Evolutionary conservation across 2,797 vertebrate genomes (phyloP).

Genomic region (Danionella dracula): DNA sequence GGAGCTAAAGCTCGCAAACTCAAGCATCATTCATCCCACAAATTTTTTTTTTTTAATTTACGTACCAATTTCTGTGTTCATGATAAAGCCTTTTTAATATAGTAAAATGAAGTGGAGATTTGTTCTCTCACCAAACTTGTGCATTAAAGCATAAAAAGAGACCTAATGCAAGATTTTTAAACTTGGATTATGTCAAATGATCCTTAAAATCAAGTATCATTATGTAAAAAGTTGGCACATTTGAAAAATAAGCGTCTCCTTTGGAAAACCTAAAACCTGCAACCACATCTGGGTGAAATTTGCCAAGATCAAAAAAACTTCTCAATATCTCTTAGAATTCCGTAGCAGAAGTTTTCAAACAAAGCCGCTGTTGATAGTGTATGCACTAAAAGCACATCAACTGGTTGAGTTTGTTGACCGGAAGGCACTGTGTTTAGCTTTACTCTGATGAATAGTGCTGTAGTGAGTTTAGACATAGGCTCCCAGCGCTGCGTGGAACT

Average conservation of each 20-base stretch:
- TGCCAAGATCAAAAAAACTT: background rate
- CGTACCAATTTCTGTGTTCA: background rate
- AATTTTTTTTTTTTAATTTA: background rate
- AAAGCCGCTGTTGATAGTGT: background rate
- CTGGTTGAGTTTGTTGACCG: constrained; percentile 48
- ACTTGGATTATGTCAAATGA: too few species aligned
- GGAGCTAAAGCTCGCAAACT: background rate
- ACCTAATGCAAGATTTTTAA: constrained; percentile 2
- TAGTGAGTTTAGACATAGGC: constrained; percentile 84
- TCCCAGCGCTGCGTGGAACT: constrained; percentile 93
- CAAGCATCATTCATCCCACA: background rate
- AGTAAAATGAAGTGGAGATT: background rate
- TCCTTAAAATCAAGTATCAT: too few species aligned
- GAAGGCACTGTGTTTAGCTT: constrained; percentile 78
- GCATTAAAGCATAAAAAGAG: background rate
- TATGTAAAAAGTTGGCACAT: too few species aligned
- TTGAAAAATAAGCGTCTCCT: constrained; percentile 14
- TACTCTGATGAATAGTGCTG: constrained; percentile 56
- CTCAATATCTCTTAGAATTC: background rate
- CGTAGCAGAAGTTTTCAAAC: background rate
- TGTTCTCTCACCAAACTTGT: background rate
- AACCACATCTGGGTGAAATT: background rate
- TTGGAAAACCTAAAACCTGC: constrained; percentile 5
- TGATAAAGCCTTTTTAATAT: background rate
- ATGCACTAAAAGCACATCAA: background rate